Base-by-base conservation (phyloP, 2,888 invertebrate genomes). In the Eupeodes latifasciatus region DNA sequence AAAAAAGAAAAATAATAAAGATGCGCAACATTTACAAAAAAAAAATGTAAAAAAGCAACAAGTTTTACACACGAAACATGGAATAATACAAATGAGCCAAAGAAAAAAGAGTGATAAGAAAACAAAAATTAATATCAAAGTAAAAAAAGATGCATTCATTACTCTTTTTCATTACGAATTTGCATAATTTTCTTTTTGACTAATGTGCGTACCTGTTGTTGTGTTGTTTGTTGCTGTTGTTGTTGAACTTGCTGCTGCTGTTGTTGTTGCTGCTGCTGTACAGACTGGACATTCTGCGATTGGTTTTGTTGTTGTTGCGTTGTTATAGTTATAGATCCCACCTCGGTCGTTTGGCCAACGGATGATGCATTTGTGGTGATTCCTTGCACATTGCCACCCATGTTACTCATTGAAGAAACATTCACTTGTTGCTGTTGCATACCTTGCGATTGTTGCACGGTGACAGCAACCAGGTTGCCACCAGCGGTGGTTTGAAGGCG, bases 391-490 rank as follows among this genome's bases (percentile, higher is more conserved):
- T 84, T 86, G 5, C 82, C 80, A 19, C 81, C 75, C 61, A 89
- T 85, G 34, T 75, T 81, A 55, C 81, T 81, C 81, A 88, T 88
- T 16, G 88, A 81, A 14, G 88, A 88, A 14, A 72, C 88, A 51
- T 88, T 88, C 1, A 85, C 78, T 51, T 89, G 90, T 19, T 90
- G 91, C 53, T 91, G 90, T 79, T 90, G 89, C 80, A 91, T 91
- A 57, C 91, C 90, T 51, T 93, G 91, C 4, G 92, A 93, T 76
- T 94, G 94, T 89, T 95, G 95, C 10, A 95, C 95, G 14, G 95
- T 94, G 19, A 96, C 95, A 5, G 95, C 94, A 10, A 96, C 94
- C 40, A 95, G 92, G 49, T 95, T 95, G 9, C 94, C 94, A 53
- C 94, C 92, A 77, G 92, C 93, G 74, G 92, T 94, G 34, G 95